Conservation (phyloP, 37 sponge, comb jelly and placozoan genomes). For the Mnemiopsis leidyi region DNA sequence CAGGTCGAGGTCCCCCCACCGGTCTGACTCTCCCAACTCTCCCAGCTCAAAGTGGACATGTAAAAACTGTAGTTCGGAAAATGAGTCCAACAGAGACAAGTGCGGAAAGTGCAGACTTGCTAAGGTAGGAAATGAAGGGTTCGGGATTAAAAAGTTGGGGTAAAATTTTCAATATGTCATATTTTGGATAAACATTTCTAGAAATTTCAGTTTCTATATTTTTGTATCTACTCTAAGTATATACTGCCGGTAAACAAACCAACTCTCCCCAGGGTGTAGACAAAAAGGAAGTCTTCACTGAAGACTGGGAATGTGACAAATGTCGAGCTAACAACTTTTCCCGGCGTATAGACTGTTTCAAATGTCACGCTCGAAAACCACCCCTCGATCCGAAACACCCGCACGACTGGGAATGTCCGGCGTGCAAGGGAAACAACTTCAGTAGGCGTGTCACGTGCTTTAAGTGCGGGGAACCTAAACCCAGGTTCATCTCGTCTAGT, state of each 20-base stretch:
- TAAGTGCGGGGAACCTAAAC: constrained; percentile 16
- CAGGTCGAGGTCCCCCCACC: constrained; percentile 45
- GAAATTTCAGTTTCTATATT: too few species aligned
- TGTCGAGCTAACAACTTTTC: constrained; percentile 28
- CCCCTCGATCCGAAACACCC: constrained; percentile 36
- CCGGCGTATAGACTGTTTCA: constrained; percentile 41
- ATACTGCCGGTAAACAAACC: not conserved
- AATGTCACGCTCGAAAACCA: constrained; percentile 14
- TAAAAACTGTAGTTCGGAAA: not conserved
- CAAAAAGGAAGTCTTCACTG: constrained; percentile 6
- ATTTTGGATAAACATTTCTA: too few species aligned
- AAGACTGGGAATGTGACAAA: constrained; percentile 43
- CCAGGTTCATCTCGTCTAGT: not conserved
- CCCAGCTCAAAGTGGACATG: not conserved
- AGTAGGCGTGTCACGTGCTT: not conserved
- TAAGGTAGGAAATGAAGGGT: not conserved
- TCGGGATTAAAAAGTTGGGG: too few species aligned
- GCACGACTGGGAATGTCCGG: constrained; percentile 41
- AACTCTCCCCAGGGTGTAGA: constrained; percentile 32
- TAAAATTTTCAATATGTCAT: too few species aligned
- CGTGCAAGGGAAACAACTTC: constrained; percentile 58
- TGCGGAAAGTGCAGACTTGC: not conserved
- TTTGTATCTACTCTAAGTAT: not conserved
- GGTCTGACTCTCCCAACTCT: not conserved
- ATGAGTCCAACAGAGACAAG: not conserved